These are phyloP conservation scores for Sciurus niger DNA, from an alignment of 2,113 vertebrate species.

Conservation along the genomic window DNA sequence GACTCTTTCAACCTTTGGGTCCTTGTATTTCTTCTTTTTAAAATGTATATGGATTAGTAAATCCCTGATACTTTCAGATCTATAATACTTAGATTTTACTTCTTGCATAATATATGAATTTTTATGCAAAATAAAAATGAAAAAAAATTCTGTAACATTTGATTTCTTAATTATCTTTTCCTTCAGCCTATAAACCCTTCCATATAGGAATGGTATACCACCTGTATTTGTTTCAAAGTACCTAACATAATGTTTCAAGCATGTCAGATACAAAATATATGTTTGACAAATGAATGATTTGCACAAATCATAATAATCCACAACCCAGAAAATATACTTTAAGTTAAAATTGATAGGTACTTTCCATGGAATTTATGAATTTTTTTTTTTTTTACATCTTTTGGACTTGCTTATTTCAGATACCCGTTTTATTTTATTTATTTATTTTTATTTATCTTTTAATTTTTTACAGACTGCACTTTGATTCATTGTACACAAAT, in stretches of 20 bases:
- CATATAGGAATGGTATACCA: accelerated
- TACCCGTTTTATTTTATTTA: too few relatives aligned
- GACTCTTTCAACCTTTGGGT: not conserved
- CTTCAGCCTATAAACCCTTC: not conserved
- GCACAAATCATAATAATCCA: not conserved
- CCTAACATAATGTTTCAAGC: not conserved
- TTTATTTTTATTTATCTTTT: too few relatives aligned
- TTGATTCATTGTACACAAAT: too few relatives aligned
- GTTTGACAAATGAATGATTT: not conserved
- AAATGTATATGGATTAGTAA: not conserved
- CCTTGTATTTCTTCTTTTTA: not conserved
- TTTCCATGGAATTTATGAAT: not conserved
- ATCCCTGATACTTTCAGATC: not conserved
- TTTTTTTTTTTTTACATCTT: not conserved
- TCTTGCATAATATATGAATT: not conserved
- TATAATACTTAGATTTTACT: not conserved
- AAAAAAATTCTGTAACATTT: not conserved
- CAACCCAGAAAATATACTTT: not conserved
- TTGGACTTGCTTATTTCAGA: too few relatives aligned
- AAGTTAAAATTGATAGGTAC: not conserved
- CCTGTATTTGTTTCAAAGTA: not conserved
- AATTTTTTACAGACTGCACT: too few relatives aligned
- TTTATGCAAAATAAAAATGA: not conserved
- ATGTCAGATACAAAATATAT: not conserved
- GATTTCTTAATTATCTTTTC: not conserved